Base-by-base conservation (phyloP, 2,888 invertebrate genomes). In the Tenthredo scrophulariae region DNA sequence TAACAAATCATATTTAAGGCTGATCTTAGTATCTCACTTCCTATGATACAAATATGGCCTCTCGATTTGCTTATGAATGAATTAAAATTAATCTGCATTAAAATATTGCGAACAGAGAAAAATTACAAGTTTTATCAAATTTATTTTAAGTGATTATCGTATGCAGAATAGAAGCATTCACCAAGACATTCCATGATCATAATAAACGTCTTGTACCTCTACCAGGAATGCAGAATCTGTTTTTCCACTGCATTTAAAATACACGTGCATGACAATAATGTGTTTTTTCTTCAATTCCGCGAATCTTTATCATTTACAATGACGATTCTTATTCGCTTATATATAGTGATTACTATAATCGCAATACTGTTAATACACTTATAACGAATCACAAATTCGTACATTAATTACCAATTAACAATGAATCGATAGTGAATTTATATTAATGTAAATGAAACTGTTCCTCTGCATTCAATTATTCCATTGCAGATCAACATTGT, bases 161-260 rank as follows among this genome's bases (percentile, higher is more conserved):
- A 72, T 43, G 22, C 40, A n/a, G 22, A 40, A 50, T 50, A 75
- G 26, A 50, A 50, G 18, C n/a, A 18, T n/a, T 40, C 22, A n/a
- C 13, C 26, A 29, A 75, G 50, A 75, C 75, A 33, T 77, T 77
- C 15, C 33, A 77, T 40, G 50, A 50, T 50, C n/a, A n/a, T 50
- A 77, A 77, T 54, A 50, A 77, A 77, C 4, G 29, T 50, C 29
- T 29, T 29, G 6, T 26, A 50, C 18, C 75, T 33, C 13, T 37
- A n/a, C 37, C 33, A 70, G 7, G 7, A 70, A 70, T 26, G 2
- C 26, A 62, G n/a, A 62, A 62, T 62, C 3, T 70, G 3, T 13
- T 70, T 70, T 70, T 33, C 15, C 7, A 2, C 72, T 15, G n/a
- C 37, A 72, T 40, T 37, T n/a, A 15, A 72, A 72, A 37, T 40